Base-by-base conservation (phyloP, 2,113 vertebrate species). In the Agapornis roseicollis region DNA sequence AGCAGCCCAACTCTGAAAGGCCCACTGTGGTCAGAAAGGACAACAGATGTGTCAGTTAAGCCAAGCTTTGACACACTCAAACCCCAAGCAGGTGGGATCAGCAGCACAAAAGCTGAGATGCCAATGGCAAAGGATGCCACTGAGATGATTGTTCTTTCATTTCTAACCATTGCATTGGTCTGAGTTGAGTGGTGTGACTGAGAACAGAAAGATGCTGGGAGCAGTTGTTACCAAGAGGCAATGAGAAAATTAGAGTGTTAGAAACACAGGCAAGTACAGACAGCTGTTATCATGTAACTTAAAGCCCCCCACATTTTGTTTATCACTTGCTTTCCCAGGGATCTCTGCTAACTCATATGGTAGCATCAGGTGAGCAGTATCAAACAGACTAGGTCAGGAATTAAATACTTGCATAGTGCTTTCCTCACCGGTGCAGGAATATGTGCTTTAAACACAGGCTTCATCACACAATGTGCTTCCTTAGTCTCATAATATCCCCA, bases 291-390 rank as follows among this genome's bases (percentile, higher is more conserved):
- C 27, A 49, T 42, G 49, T 33, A 16, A 20, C 10, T 27, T 4
- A 56, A 65, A 44, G 2, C 23, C 19, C 16, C 10, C 1, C 33
- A 9, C 0, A 0, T 7, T n/a, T 49, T 18, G 18, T 41, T 37
- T 13, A 53, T n/a, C 7, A 41, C 19, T 64, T 28, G 33, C 33
- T 72, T 69, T 79, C 35, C 52, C 7, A 8, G 63, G 35, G 35
- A 55, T 27, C 23, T 70, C 53, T 80, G 42, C n/a, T 71, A 47
- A 22, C 4, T 65, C 10, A 2, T 2, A 5, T 0, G 2, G 14
- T 15, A 55, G 39, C 28, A 14, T 14, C 7, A 11, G 17, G 25
- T 10, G 27, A 15, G 66, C 8, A 5, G 2, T 7, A 24, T 29
- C 52, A 47, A 5, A 20, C 15, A 47, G 25, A 13, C 11, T 18